These are phyloP conservation scores for Silurus aristotelis DNA, from an alignment of 2,797 vertebrate genomes.

Conservation along the genomic window DNA sequence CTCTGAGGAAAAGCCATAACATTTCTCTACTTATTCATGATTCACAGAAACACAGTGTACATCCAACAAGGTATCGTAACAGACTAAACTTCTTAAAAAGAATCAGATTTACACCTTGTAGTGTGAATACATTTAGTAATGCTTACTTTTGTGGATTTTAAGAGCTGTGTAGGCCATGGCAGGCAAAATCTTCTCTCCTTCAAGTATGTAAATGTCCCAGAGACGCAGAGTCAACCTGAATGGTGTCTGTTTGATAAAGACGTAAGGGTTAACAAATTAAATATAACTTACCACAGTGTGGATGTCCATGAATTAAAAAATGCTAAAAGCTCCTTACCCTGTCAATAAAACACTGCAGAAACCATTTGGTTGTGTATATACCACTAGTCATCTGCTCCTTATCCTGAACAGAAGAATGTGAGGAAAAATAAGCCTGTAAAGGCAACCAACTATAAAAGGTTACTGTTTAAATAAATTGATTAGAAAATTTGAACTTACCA, in stretches of 20 bases:
- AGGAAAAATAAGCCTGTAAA: not conserved
- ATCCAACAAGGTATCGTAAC: not conserved
- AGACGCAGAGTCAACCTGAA: conserved; percentile 85
- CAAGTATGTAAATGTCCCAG: conserved; percentile 88
- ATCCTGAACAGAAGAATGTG: conserved; percentile 72
- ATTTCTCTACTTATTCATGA: not conserved
- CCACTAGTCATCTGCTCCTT: conserved; percentile 90
- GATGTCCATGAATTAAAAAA: not conserved
- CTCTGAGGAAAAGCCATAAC: conserved; percentile 63
- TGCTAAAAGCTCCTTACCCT: conserved; percentile 73
- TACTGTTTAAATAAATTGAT: not conserved
- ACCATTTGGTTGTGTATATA: conserved; percentile 93
- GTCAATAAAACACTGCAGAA: conserved; percentile 95
- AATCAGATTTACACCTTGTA: not conserved
- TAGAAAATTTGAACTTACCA: conserved; percentile 67
- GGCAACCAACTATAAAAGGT: not conserved
- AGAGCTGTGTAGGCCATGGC: conserved; percentile 85
- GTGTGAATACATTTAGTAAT: not conserved
- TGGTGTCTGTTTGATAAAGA: conserved; percentile 75
- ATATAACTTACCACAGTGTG: not conserved
- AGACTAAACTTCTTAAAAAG: not conserved
- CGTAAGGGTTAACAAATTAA: conserved; percentile 37
- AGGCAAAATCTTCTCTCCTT: conserved; percentile 77
- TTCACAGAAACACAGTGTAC: not conserved
- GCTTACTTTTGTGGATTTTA: conserved; percentile 88